These are phyloP conservation scores for Oxytorus armatus DNA, from an alignment of 2,888 invertebrate species.

Conservation along the genomic window DNA sequence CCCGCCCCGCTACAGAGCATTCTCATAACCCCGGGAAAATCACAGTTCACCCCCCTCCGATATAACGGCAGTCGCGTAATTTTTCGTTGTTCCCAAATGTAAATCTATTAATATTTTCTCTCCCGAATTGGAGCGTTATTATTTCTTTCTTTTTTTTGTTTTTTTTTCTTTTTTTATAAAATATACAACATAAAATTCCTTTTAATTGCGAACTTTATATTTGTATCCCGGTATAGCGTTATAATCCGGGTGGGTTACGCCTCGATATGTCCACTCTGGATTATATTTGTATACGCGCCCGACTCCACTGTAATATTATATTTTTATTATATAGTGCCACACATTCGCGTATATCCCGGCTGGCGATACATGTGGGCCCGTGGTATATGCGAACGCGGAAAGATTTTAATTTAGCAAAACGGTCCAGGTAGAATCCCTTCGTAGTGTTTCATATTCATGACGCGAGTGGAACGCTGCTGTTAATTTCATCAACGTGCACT, in stretches of 20 bases:
- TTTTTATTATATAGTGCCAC: constrained; percentile 12
- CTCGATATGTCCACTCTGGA: constrained; percentile 20
- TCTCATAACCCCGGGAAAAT: constrained; percentile 27
- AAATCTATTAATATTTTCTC: constrained; percentile 32
- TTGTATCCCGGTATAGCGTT: not conserved
- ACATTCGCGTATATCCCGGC: constrained; percentile 6
- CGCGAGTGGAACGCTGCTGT: constrained; percentile 69
- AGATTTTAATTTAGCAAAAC: constrained; percentile 71
- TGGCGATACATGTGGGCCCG: constrained; percentile 20
- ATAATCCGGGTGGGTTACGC: not conserved
- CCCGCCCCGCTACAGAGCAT: not conserved
- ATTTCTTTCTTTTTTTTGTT: constrained; percentile 8
- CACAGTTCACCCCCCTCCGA: constrained; percentile 3
- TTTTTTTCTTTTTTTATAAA: constrained; percentile 20
- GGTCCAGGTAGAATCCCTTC: constrained; percentile 65
- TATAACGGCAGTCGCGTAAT: not conserved
- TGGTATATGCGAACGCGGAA: constrained; percentile 45
- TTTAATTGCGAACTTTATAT: constrained; percentile 47
- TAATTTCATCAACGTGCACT: constrained; percentile 73
- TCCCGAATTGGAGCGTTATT: constrained; percentile 1
- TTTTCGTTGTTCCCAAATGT: constrained; percentile 2
- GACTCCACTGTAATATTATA: constrained; percentile 31
- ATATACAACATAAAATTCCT: constrained; percentile 37
- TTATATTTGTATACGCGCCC: constrained; percentile 19
- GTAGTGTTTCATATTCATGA: constrained; percentile 75